Evolutionary conservation across 2,797 vertebrate genomes (phyloP).

Genomic region (Tapirus indicus): DNA sequence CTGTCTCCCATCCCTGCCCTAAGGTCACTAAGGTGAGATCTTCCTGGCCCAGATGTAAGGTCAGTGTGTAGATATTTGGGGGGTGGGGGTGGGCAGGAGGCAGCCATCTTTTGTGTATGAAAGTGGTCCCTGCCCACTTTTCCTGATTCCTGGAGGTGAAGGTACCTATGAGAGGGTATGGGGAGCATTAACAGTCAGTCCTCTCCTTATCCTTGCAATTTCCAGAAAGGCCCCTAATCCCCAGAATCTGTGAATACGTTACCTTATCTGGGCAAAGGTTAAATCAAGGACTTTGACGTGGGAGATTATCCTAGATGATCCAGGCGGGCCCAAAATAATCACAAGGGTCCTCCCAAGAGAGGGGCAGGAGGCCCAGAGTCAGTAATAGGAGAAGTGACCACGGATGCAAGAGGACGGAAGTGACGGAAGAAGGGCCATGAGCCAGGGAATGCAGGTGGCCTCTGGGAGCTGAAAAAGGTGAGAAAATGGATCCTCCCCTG

Average conservation of each 20-base stretch:
- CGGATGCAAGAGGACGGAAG: not conserved
- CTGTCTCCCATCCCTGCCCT: not conserved
- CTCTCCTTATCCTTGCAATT: not conserved
- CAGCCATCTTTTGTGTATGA: not conserved
- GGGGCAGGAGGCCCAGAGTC: not conserved
- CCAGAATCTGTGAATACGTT: not conserved
- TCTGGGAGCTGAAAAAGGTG: not conserved
- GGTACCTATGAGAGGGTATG: not conserved
- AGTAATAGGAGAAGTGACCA: not conserved
- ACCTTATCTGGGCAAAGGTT: not conserved
- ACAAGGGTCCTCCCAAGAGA: not conserved
- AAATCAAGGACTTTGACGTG: not conserved
- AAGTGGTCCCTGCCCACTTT: not conserved
- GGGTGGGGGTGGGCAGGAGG: not conserved
- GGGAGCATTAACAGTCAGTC: not conserved
- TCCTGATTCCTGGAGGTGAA: not conserved
- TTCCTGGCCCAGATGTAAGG: not conserved
- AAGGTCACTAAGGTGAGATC: not conserved
- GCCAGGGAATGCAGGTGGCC: not conserved
- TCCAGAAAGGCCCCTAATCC: not conserved
- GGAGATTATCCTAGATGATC: not conserved
- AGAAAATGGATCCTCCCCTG: not conserved
- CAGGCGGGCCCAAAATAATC: not conserved
- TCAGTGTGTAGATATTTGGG: not conserved
- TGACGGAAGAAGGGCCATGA: not conserved